Evolutionary conservation across 2,797 vertebrate species (phyloP).

Genomic region (Coendou prehensilis): DNA sequence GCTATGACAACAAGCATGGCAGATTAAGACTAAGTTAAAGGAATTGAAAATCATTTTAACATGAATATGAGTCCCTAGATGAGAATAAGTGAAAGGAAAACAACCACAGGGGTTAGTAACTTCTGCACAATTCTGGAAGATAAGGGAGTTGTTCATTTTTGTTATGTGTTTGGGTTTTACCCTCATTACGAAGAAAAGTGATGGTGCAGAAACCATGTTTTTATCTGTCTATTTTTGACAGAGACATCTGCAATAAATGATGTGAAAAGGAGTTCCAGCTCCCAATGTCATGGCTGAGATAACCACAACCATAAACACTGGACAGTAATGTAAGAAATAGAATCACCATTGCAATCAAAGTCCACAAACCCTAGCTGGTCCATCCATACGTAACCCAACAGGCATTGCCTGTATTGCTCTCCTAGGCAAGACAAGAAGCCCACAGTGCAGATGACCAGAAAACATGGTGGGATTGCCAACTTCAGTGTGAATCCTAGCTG

Average conservation of each 20-base stretch:
- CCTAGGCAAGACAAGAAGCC: background rate
- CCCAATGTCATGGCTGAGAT: background rate
- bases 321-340: background rate
- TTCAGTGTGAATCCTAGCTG: background rate
- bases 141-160: background rate
- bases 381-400: background rate
- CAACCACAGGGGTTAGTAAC: background rate
- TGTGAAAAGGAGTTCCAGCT: background rate
- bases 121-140: background rate
- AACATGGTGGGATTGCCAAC: background rate
- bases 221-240: background rate
- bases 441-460: background rate
- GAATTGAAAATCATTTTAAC: slow-evolving; percentile 3
- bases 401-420: background rate
- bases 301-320: background rate
- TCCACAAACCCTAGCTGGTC: background rate
- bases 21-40: slow-evolving; percentile 16
- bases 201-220: background rate
- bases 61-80: background rate
- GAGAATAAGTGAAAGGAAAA: background rate
- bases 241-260: slow-evolving; percentile 38
- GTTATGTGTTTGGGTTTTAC: background rate
- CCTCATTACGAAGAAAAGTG: slow-evolving; percentile 32
- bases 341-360: background rate
- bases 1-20: background rate